Evolutionary conservation across 2,797 vertebrate species (phyloP).

Genomic region (Oreortyx pictus): DNA sequence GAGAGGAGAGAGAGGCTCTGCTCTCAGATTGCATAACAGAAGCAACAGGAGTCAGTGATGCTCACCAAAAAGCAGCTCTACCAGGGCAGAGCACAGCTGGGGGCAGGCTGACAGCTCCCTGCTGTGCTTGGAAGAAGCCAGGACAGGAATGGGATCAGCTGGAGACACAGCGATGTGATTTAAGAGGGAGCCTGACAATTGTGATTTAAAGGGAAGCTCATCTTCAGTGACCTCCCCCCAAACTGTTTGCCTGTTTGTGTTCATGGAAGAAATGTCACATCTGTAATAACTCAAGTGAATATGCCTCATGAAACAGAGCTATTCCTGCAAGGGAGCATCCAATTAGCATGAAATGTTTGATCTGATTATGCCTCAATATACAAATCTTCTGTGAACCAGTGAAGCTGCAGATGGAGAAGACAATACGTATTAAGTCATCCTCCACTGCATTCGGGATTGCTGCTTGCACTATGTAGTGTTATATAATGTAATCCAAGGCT

Average conservation of each 20-base stretch:
- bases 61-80: neutral
- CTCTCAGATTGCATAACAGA: neutral
- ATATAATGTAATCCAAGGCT: neutral
- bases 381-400: conserved; percentile 35
- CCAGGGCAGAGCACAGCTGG: neutral
- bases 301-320: conserved; percentile 1
- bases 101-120: neutral
- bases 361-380: conserved; percentile 27
- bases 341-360: conserved; percentile 51
- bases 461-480: neutral
- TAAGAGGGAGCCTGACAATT: neutral
- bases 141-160: neutral
- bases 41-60: neutral
- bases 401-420: conserved; percentile 55
- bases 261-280: conserved; percentile 40
- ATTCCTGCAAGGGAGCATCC: conserved; percentile 43
- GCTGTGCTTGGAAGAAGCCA: neutral
- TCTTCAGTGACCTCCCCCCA: neutral
- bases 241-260: neutral
- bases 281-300: conserved; percentile 29
- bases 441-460: neutral
- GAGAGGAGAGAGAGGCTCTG: neutral
- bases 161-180: neutral
- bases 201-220: neutral
- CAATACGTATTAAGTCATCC: conserved; percentile 32